Percentiles rank a stretch among this genome's conserved stretches.
Conservation (phyloP, 1,140 invertebrate genomes). For the Protaetia brevitarsis region DNA sequence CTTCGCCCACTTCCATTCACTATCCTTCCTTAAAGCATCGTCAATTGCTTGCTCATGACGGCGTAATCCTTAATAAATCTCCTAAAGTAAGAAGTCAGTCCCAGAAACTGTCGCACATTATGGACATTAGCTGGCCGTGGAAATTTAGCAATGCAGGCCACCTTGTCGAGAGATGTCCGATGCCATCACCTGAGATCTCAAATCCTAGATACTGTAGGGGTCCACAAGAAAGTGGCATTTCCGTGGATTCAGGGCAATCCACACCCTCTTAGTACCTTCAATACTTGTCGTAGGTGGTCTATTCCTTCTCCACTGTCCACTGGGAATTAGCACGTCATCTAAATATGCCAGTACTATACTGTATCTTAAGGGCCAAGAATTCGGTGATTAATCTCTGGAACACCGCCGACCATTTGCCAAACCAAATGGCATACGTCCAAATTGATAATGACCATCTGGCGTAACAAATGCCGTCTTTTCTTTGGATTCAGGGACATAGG, state of each 20-base stretch:
- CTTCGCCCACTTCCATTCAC: slow-evolving; percentile 39
- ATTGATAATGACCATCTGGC: slow-evolving; percentile 42
- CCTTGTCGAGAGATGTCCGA: slow-evolving; percentile 39
- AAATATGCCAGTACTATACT: slow-evolving; percentile 37
- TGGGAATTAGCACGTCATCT: slow-evolving; percentile 40
- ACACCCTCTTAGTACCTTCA: slow-evolving; percentile 33
- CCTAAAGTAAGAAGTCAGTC: slow-evolving; percentile 41
- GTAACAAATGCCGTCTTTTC: slow-evolving; percentile 31
- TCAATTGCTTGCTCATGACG: slow-evolving; percentile 39
- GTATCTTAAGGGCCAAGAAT: slow-evolving; percentile 30
- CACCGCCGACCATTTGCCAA: slow-evolving; percentile 37
- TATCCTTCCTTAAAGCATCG: slow-evolving; percentile 41
- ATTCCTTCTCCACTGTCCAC: slow-evolving; percentile 40
- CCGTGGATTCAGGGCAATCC: slow-evolving; percentile 36
- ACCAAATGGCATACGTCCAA: slow-evolving; percentile 40
- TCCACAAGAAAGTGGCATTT: slow-evolving; percentile 36
- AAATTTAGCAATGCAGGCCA: slow-evolving; percentile 37
- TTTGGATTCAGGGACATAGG: slow-evolving; percentile 15
- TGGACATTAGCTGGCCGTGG: slow-evolving; percentile 36
- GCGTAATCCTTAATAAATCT: slow-evolving; percentile 44
- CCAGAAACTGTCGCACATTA: slow-evolving; percentile 43
- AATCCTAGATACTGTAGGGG: slow-evolving; percentile 36
- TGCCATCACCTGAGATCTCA: slow-evolving; percentile 32
- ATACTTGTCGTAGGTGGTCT: slow-evolving; percentile 35
- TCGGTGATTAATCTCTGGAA: slow-evolving; percentile 38